Percentiles rank a stretch among this genome's conserved stretches.
Evolutionary conservation across 2,888 invertebrate genomes (phyloP).

Genomic region (Salticus scenicus): DNA sequence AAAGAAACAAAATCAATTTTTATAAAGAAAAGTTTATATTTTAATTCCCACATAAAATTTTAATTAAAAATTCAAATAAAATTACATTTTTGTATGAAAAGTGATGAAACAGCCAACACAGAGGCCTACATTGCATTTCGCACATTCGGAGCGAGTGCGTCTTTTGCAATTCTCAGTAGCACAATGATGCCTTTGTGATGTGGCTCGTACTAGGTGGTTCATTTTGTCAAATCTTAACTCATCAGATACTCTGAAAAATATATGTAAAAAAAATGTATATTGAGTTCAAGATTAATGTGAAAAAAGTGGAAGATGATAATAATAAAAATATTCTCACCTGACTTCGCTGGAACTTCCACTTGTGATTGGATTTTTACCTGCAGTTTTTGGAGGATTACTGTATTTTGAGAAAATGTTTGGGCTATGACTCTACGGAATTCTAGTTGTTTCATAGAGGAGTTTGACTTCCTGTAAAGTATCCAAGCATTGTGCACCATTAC

Average conservation of each 20-base stretch:
- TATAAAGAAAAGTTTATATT: not conserved
- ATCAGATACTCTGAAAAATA: constrained; percentile 5
- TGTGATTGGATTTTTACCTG: not conserved
- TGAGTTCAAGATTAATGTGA: not conserved
- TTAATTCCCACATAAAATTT: too few relatives aligned
- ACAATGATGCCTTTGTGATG: constrained; percentile 7
- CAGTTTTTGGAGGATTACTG: constrained; percentile 3
- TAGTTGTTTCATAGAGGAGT: not conserved
- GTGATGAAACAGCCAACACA: constrained; percentile 6
- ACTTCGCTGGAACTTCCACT: not conserved
- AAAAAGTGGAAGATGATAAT: not conserved
- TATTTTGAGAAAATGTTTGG: constrained; percentile 13
- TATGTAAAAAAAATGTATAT: not conserved
- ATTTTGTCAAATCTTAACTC: constrained; percentile 4
- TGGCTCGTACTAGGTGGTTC: not conserved
- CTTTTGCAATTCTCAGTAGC: not conserved
- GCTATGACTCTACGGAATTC: constrained; percentile 10
- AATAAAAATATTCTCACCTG: constrained; percentile 1
- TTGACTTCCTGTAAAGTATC: constrained; percentile 7
- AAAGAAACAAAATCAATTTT: not conserved
- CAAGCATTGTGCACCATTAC: constrained; percentile 16
- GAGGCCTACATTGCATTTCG: constrained; percentile 16
- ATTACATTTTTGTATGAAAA: constrained; percentile 5
- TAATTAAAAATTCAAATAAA: not conserved
- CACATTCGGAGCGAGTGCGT: not conserved